Conservation (phyloP, 2,113 vertebrate species). For the Neoarius graeffei region DNA sequence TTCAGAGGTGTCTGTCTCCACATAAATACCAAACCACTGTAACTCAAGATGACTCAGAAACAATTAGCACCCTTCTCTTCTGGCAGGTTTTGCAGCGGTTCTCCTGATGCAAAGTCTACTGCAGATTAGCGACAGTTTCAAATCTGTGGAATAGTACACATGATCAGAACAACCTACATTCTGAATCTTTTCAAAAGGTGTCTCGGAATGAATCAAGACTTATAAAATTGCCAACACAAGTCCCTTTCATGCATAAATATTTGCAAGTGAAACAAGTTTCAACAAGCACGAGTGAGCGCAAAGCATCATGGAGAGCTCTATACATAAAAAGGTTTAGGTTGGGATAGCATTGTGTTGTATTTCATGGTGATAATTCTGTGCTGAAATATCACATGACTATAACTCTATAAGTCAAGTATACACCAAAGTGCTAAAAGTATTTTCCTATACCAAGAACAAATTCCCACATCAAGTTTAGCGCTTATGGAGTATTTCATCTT, state of each 20-base stretch:
- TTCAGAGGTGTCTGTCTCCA: constrained; percentile 74
- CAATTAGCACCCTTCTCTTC: constrained; percentile 59
- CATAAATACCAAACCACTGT: constrained; percentile 77
- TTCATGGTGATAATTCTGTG: background rate
- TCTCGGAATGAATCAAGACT: background rate
- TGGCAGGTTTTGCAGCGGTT: constrained; percentile 68
- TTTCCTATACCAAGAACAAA: background rate
- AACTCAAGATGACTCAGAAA: constrained; percentile 75
- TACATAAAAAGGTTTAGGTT: background rate
- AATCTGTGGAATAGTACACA: background rate
- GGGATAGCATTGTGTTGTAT: background rate
- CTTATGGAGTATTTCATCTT: background rate
- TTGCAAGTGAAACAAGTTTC: background rate
- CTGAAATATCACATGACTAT: background rate
- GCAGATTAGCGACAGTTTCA: background rate
- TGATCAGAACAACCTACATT: background rate
- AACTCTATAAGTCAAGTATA: background rate
- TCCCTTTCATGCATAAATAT: background rate
- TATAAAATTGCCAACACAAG: background rate
- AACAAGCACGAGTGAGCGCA: background rate
- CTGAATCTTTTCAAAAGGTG: background rate
- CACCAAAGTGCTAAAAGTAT: constrained; percentile 43
- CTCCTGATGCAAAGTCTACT: background rate
- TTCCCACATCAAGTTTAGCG: background rate
- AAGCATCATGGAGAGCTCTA: background rate